These are phyloP conservation scores for Argopecten irradians DNA, from an alignment of 1,140 invertebrate genomes.

Conservation along the genomic window DNA sequence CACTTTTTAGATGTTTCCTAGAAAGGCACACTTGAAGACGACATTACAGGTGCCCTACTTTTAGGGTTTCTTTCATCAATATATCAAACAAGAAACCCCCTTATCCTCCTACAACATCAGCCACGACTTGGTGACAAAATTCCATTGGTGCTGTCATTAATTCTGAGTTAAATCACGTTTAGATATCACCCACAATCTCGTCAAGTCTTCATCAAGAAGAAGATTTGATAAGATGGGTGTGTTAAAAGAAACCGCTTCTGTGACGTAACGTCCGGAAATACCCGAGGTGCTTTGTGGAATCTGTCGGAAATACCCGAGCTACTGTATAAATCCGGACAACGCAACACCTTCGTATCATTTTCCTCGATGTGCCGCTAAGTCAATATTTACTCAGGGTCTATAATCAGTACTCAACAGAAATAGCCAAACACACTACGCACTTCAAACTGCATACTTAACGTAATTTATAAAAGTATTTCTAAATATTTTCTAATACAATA, in stretches of 20 bases:
- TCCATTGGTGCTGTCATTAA: background rate
- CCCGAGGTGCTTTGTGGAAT: background rate
- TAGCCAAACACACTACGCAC: background rate
- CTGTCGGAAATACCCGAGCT: slow-evolving; percentile 20
- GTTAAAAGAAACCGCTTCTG: background rate
- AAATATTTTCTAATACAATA: background rate
- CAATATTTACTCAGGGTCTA: background rate
- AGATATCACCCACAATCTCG: background rate
- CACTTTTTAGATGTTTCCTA: too few species aligned
- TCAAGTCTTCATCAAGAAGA: background rate
- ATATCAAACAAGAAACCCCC: background rate
- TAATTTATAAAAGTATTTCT: background rate
- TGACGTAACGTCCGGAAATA: slow-evolving; percentile 10
- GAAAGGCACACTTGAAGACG: too few species aligned
- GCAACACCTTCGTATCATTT: slow-evolving; percentile 7
- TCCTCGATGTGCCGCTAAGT: background rate
- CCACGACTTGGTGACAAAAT: background rate
- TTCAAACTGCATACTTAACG: background rate
- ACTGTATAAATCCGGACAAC: background rate
- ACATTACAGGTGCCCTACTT: too few species aligned
- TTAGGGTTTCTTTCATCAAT: too few species aligned
- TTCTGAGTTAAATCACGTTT: too few species aligned
- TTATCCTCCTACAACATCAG: background rate
- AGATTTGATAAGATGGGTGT: background rate
- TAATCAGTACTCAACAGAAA: slow-evolving; percentile 10